These are phyloP conservation scores for Zelleria hepariella DNA, from an alignment of 2,888 invertebrate species.

Conservation along the genomic window DNA sequence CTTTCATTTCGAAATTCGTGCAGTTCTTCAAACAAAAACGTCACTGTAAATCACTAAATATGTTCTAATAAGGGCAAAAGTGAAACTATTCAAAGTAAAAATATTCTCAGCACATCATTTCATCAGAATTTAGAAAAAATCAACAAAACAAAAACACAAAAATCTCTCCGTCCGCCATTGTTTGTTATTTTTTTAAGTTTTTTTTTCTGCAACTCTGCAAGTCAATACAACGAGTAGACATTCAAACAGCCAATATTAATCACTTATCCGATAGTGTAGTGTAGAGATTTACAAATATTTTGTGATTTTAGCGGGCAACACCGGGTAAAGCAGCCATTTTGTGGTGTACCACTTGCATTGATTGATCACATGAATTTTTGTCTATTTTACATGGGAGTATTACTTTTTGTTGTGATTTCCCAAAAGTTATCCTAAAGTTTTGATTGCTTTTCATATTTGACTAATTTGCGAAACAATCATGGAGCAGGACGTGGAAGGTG, in stretches of 20 bases:
- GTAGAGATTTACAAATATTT: too few relatives aligned
- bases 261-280: too few relatives aligned
- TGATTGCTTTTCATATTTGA: conserved; percentile 16
- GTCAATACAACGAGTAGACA: too few relatives aligned
- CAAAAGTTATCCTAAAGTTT: conserved; percentile 35
- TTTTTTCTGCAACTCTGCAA: too few relatives aligned
- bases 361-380: conserved; percentile 52
- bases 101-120: background rate
- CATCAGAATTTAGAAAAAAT: background rate
- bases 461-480: conserved; percentile 27
- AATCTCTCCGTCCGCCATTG: background rate
- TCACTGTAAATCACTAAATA: background rate
- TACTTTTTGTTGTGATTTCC: conserved; percentile 67
- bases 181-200: background rate
- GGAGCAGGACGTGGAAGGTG: conserved; percentile 49
- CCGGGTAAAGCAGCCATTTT: conserved; percentile 67
- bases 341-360: conserved; percentile 60
- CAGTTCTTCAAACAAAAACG: background rate
- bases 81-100: background rate
- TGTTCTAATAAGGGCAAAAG: background rate
- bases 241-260: too few relatives aligned
- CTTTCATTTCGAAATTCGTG: background rate
- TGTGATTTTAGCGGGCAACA: conserved; percentile 30
- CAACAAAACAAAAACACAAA: background rate
- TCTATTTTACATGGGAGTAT: conserved; percentile 71